Percentiles rank a stretch among this genome's conserved stretches.
phyloP scores from a whole-genome alignment of 2,797 vertebrate species.

The Hippopotamyrus pictus region DNA sequence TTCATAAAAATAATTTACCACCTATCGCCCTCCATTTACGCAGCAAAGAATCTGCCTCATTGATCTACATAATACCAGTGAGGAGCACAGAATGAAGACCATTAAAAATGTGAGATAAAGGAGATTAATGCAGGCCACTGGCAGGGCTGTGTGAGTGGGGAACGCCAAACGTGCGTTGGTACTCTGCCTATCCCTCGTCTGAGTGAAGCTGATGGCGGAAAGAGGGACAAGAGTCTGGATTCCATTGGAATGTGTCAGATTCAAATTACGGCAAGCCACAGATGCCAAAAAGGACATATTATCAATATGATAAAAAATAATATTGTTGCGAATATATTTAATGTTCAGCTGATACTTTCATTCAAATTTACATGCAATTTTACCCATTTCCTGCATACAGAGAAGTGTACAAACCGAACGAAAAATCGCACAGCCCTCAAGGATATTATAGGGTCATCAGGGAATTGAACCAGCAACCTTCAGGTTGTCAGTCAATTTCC shows the following conservation, averaged over 20 bases:
- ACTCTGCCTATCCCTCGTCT: neutral
- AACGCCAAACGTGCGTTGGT: neutral
- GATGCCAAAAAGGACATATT: neutral
- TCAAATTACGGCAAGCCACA: neutral
- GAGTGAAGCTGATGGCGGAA: neutral
- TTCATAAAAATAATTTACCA: constrained; percentile 48
- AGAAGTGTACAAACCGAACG: neutral
- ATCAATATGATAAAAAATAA: neutral
- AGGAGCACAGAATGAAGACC: constrained; percentile 48
- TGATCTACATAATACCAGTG: constrained; percentile 50
- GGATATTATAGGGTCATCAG: neutral
- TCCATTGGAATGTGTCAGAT: neutral
- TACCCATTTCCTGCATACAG: neutral
- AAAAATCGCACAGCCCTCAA: neutral
- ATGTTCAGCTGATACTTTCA: neutral
- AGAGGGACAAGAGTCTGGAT: neutral
- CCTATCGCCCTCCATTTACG: constrained; percentile 26
- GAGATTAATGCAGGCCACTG: constrained; percentile 9
- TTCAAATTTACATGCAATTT: neutral
- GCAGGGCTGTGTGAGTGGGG: neutral
- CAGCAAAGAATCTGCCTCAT: constrained; percentile 41
- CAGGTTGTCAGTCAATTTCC: neutral
- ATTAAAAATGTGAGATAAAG: constrained; percentile 16
- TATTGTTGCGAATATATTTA: neutral
- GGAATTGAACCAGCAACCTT: neutral